Evolutionary conservation across 2,888 invertebrate species (phyloP), one percentile per base, ranked within the genome.

Genomic region (Sminthurides aquaticus): DNA sequence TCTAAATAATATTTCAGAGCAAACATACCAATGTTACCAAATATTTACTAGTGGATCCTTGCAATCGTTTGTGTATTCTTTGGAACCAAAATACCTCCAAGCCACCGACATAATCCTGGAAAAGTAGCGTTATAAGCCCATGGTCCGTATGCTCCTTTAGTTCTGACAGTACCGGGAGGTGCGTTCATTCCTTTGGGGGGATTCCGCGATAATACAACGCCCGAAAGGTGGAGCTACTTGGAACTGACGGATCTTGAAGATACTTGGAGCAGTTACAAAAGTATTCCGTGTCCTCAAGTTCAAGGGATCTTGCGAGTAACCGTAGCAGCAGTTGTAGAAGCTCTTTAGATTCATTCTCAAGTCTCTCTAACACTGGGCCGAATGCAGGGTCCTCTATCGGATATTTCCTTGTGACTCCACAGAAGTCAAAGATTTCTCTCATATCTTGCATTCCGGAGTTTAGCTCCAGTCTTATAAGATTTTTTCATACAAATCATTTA

Each of bases 141-240:
- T 86, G 86, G 78, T 90, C 89, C 26, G 86, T 84, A 77, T 88
- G 88, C 1, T 86, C 85, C n/a, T 1, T 86, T 86, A 76, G 86
- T 87, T 49, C 87, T 82, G 49, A 85, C 85, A 79, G 81, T 82
- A 70, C 78, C 82, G 69, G 79, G 76, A 58, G 75, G 77, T 15
- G 77, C 76, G 60, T 76, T 66, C 48, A 69, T 71, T 48, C 76
- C 76, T n/a, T n/a, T 60, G 67, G 68, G 1, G 64, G 63, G 24
- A 79, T 75, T 22, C 87, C 86, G 43, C 88, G 88, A 79, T 88
- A 88, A 80, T 87, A 87, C 72, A 88, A 79, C 68, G 88, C 77
- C 62, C 88, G 84, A 79, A 89, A 82, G 58, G 85, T 84, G 26
- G 87, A 85, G 68, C 84, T 66, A 63, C 70, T 75, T 2, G 65